A percentile compares a stretch with the other conserved stretches of the same genome.
phyloP scores from a whole-genome alignment of 2,113 vertebrate species.

The Prolemur simus region DNA sequence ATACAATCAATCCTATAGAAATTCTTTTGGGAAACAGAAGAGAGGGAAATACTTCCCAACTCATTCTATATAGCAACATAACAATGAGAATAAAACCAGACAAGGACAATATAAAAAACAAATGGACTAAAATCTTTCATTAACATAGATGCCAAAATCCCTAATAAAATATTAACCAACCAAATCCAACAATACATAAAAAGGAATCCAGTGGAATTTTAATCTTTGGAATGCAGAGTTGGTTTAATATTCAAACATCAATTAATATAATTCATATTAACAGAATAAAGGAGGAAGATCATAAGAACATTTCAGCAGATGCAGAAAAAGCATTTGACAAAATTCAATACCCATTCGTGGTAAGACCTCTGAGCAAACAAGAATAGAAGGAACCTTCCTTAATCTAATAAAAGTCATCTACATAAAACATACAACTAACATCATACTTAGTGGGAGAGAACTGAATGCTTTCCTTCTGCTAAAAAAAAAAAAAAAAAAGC shows the following conservation, averaged over 20 bases:
- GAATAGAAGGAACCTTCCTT: background rate
- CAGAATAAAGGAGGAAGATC: conserved; percentile 5
- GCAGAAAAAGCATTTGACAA: background rate
- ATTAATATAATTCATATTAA: background rate
- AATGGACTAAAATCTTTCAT: background rate
- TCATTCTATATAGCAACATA: too few relatives aligned
- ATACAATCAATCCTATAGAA: background rate
- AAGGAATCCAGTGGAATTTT: background rate
- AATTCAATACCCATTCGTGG: background rate
- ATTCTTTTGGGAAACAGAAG: background rate
- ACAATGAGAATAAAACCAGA: too few relatives aligned
- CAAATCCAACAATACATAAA: background rate
- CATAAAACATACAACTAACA: conserved; percentile 1
- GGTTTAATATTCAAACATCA: background rate
- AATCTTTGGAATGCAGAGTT: background rate
- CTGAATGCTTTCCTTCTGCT: background rate
- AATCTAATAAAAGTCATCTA: background rate
- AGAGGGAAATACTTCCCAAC: background rate
- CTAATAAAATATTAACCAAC: background rate
- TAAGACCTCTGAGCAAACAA: background rate
- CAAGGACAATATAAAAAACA: background rate
- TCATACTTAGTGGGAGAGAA: background rate
- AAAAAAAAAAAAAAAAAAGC: background rate
- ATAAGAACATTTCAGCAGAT: background rate
- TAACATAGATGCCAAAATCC: background rate